Evolutionary conservation across 2,888 invertebrate genomes (phyloP), one percentile per base, ranked within the genome.

Genomic region (Brachylomia viminalis): DNA sequence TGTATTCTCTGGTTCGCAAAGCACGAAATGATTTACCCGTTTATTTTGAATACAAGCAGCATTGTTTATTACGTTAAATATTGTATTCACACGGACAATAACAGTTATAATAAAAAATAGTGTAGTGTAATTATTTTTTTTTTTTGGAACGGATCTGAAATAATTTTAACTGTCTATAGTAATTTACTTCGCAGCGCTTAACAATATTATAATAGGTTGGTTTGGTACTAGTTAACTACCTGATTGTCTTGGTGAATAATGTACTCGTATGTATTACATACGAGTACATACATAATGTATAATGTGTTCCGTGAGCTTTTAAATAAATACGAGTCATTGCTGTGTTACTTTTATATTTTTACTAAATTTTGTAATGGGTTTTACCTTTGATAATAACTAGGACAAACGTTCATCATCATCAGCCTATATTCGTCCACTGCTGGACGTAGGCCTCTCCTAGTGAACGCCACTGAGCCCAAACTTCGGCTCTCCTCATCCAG

Each of bases 1-100:
- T 64, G 38, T 30, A 58, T 49, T 65, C 1, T 42, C 27, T 49
- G 5, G 67, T 52, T 33, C 4, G 27, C 30, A 30, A 76, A 52
- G 11, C 58, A 65, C 42, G 20, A 45, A 68, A 67, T 52, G 52
- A 67, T 58, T 52, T 52, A 75, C n/a, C 1, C 30, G 33, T 10
- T 76, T 20, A 20, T 42, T 75, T 17, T 54, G n/a, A 33, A 72
- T 64, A 17, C 23, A 42, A 27, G 15, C 27, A 38, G 7, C 13
- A 38, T 33, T 54, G 45, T 52, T 45, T 38, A 27, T 23, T 52
- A 45, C 27, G 52, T 61, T 54, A 54, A 69, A 47, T 20, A 47
- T 20, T 38, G 4, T 23, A 54, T 17, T 27, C 13, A 17, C 3
- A 13, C 2, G n/a, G n/a, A 27, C 17, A 61, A 27, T 27, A 42